phyloP scores from a whole-genome alignment of 2,113 vertebrate species.

The Saimiri boliviensis region DNA sequence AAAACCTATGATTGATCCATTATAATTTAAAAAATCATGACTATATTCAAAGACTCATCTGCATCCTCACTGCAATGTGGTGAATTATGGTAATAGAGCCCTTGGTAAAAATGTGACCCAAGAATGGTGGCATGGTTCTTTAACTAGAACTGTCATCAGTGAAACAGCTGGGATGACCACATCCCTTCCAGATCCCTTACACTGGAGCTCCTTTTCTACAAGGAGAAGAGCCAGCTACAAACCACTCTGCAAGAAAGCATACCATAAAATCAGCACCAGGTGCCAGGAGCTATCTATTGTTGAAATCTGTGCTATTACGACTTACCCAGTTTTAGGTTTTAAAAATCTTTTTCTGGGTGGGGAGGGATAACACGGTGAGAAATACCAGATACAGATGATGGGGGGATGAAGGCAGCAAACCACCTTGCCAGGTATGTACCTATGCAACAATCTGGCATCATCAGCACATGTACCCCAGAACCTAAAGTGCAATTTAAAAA shows the following conservation, averaged over 20 bases:
- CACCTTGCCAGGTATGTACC: no score
- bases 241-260: background rate
- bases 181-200: background rate
- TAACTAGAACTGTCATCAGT: background rate
- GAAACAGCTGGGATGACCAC: background rate
- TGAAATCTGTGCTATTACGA: background rate
- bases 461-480: no score
- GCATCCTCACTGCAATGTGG: background rate
- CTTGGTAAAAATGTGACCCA: background rate
- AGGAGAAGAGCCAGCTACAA: background rate
- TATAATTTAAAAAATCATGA: background rate
- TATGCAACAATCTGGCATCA: no score
- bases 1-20: background rate
- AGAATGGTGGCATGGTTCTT: background rate
- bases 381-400: no score
- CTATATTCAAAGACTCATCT: background rate
- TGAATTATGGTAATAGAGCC: background rate
- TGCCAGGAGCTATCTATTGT: background rate
- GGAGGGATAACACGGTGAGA: no score
- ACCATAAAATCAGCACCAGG: background rate
- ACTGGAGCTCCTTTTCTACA: background rate
- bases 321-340: background rate
- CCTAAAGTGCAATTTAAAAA: no score
- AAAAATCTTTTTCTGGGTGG: background rate
- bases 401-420: no score